A percentile compares a stretch with the other conserved stretches of the same genome.
Conservation (phyloP, 2,888 invertebrate species). For the Monopis laevigella region DNA sequence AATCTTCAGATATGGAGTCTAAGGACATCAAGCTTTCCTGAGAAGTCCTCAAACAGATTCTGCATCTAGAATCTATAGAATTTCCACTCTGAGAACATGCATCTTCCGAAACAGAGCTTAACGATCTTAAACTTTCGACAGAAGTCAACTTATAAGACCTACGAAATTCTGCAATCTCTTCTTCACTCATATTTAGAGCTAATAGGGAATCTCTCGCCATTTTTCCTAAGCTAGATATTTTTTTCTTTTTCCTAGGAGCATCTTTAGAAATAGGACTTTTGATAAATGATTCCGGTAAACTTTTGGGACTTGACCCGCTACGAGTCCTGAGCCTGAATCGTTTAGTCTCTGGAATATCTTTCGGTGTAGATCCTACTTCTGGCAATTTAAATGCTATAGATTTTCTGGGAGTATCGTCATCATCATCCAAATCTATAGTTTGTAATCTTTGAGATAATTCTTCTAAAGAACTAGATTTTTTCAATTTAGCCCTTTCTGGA, state of each 20-base stretch:
- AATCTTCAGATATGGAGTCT: constrained; percentile 56
- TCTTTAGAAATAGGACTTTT: constrained; percentile 45
- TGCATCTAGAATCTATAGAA: constrained; percentile 49
- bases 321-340: constrained; percentile 38
- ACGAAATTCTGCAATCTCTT: constrained; percentile 53
- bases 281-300: constrained; percentile 50
- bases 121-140: constrained; percentile 47
- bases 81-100: constrained; percentile 53
- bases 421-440: constrained; percentile 15
- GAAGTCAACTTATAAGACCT: constrained; percentile 53
- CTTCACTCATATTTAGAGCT: constrained; percentile 57
- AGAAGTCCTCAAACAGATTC: constrained; percentile 44
- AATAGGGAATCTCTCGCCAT: constrained; percentile 55
- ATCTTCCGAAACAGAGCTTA: constrained; percentile 59
- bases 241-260: constrained; percentile 50
- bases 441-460: constrained; percentile 34
- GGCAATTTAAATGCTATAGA: constrained; percentile 49
- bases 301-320: constrained; percentile 56
- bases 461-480: constrained; percentile 49
- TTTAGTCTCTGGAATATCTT: constrained; percentile 47
- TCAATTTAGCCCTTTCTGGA: constrained; percentile 49
- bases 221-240: constrained; percentile 51
- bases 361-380: constrained; percentile 37
- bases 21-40: constrained; percentile 58
- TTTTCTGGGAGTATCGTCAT: constrained; percentile 35